These are phyloP conservation scores for Bothrops alternatus DNA, from an alignment of 2,797 vertebrate species.

Conservation along the genomic window DNA sequence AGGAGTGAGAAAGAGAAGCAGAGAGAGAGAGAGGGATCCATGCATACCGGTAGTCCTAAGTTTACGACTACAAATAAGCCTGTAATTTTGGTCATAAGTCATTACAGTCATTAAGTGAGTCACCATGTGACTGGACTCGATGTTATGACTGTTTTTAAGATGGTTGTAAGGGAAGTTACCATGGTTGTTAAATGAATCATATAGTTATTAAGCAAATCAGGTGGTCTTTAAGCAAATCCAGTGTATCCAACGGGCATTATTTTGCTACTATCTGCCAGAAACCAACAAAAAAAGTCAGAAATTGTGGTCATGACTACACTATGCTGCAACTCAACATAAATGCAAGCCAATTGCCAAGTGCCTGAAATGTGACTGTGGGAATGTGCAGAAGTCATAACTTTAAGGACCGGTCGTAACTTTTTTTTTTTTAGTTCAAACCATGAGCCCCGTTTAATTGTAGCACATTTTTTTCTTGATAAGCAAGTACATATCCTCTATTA, in stretches of 20 bases:
- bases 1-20: neutral
- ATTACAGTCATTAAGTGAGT: neutral
- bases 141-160: neutral
- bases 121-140: neutral
- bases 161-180: neutral
- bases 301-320: neutral
- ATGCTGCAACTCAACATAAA: neutral
- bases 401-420: neutral
- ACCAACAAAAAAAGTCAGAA: neutral
- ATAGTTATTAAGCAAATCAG: neutral
- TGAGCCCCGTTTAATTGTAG: too few relatives aligned
- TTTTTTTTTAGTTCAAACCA: too few relatives aligned
- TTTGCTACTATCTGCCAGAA: neutral
- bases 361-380: neutral
- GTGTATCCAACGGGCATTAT: neutral
- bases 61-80: neutral
- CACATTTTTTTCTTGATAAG: too few relatives aligned
- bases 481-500: too few relatives aligned
- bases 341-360: neutral
- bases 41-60: neutral
- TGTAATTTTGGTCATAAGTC: neutral
- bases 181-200: neutral
- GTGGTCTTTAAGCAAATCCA: neutral
- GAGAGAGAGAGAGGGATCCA: neutral
- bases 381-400: neutral